Evolutionary conservation across 2,113 vertebrate species (phyloP), one percentile per base, ranked within the genome.

Genomic region (Corythaeola cristata): DNA sequence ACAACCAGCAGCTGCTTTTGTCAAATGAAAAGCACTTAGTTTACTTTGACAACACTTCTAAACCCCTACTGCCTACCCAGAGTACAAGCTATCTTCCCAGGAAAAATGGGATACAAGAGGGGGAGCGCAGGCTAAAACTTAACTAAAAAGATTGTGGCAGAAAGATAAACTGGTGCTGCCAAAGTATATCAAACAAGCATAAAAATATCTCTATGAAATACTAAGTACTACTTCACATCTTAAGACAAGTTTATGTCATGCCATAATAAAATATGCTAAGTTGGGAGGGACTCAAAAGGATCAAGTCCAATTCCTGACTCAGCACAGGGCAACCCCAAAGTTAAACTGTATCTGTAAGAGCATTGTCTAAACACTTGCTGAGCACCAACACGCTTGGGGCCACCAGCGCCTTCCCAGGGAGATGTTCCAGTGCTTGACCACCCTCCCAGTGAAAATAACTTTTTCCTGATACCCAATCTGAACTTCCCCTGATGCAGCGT

Each of bases 321-420:
- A 6, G 37, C 4, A 17, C 4, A 32, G 11, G 27, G 15, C 12
- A 91, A 32, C 49, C 30, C 47, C 39, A 41, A 37, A 56, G 18
- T 44, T 44, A 56, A 67, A 68, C 21, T 0, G 0, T 14, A 12
- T 23, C 30, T 35, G 21, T 12, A 30, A 44, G 10, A 12, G 10
- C 5, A 2, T 28, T 50, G 15, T 44, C 62, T n/a, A 28, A 52
- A 69, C 10, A 18, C 12, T 41, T 9, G 33, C 30, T 13, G 11
- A 68, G 55, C 12, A 33, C 12, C 3, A 4, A 26, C 7, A 39
- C 49, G 19, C 32, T 37, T 17, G 15, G 12, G 41, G 22, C 35
- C 35, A 10, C 4, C 3, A 63, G 15, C 12, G 9, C 41, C 28
- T 49, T 20, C 12, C 27, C 23, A 9, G 26, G 3, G 9, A 84